Conservation (phyloP, 2,797 vertebrate species). For the Galagoides demidoff region DNA sequence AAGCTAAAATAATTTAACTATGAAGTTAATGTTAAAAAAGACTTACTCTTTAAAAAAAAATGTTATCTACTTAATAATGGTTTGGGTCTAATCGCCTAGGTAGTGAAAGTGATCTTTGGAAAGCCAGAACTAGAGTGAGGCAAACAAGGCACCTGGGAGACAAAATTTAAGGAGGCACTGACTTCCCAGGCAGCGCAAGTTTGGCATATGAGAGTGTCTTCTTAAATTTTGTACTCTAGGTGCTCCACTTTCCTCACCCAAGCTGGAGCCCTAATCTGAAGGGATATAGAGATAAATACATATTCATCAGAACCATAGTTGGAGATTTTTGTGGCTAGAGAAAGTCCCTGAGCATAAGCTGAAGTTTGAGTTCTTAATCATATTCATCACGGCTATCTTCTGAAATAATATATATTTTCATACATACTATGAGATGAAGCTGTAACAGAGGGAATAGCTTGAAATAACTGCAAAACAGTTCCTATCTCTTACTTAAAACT, state of each 20-base stretch:
- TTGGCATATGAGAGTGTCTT: not conserved
- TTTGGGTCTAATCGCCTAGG: not conserved
- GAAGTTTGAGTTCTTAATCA: not conserved
- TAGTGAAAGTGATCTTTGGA: slow-evolving; percentile 22
- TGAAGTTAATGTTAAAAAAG: not conserved
- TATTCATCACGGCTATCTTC: not conserved
- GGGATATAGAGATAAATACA: not conserved
- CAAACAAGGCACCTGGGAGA: not conserved
- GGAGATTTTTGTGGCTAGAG: not conserved
- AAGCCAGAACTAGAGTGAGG: not conserved
- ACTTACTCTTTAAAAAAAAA: not conserved
- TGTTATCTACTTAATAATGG: not conserved
- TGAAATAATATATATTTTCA: slow-evolving; percentile 4
- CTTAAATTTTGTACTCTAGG: not conserved
- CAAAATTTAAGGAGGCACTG: not conserved
- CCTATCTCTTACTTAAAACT: no score
- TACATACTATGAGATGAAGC: not conserved
- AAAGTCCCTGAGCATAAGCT: not conserved
- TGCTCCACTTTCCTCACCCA: not conserved
- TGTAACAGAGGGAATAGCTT: no score
- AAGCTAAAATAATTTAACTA: slow-evolving; percentile 52
- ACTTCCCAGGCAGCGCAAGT: not conserved
- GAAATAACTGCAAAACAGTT: no score
- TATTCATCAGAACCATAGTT: not conserved
- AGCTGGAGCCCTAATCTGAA: not conserved